These are phyloP conservation scores for Takifugu rubripes DNA, from an alignment of 2,797 vertebrate genomes.

Conservation along the genomic window DNA sequence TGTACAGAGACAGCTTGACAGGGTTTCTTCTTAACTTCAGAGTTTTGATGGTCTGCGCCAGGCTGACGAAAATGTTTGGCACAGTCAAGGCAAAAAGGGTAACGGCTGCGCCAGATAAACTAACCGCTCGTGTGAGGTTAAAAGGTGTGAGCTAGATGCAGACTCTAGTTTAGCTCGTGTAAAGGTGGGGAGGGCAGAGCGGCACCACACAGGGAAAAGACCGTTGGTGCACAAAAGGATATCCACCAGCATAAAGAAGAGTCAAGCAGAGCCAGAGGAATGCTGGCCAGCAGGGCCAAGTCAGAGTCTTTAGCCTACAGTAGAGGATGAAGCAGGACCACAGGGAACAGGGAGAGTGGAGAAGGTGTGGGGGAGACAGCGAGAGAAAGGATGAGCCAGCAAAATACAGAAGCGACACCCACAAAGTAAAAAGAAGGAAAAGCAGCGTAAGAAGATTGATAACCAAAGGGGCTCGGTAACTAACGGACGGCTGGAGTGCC, in stretches of 20 bases:
- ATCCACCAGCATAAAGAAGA: slow-evolving; percentile 91
- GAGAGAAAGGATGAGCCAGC: slow-evolving; percentile 22
- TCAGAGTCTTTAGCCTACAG: slow-evolving; percentile 85
- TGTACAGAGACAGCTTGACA: slow-evolving; percentile 86
- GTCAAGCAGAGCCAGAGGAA: slow-evolving; percentile 88
- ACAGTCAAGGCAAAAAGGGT: slow-evolving; percentile 76
- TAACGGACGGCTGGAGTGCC: background rate
- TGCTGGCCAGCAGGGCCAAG: slow-evolving; percentile 85
- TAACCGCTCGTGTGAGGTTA: too few relatives aligned
- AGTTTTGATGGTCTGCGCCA: slow-evolving; percentile 90
- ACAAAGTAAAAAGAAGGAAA: slow-evolving; percentile 15
- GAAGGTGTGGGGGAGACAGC: slow-evolving; percentile 7
- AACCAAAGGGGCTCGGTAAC: background rate
- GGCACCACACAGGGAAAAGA: slow-evolving; percentile 43
- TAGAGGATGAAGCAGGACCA: slow-evolving; percentile 37
- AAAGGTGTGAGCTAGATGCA: background rate
- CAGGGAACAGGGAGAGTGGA: slow-evolving; percentile 32
- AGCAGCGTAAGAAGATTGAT: background rate
- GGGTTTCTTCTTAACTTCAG: slow-evolving; percentile 86
- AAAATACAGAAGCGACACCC: background rate
- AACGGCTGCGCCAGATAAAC: background rate
- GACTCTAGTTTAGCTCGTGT: slow-evolving; percentile 9
- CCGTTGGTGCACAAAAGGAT: slow-evolving; percentile 77
- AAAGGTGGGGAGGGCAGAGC: slow-evolving; percentile 29
- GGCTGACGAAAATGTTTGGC: slow-evolving; percentile 85